Evolutionary conservation across 1,140 invertebrate species (phyloP).

Genomic region (Drosophila mauritiana): DNA sequence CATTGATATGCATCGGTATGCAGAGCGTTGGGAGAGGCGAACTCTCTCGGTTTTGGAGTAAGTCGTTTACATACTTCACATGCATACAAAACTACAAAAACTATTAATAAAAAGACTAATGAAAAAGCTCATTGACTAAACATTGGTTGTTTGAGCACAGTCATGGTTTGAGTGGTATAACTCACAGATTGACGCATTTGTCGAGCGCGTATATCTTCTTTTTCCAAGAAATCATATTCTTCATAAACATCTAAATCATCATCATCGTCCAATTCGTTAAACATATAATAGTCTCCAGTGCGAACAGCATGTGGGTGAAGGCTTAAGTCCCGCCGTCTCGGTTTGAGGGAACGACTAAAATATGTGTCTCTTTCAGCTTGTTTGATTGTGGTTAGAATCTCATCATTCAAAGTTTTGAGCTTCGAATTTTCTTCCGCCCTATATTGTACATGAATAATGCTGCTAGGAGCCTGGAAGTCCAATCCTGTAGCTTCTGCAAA

Average conservation of each 20-base stretch:
- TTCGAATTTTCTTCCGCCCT: not conserved
- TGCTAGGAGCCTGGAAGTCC: not conserved
- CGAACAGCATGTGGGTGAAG: conserved; percentile 62
- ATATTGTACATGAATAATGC: conserved; percentile 4
- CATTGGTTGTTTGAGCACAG: no score
- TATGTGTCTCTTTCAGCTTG: conserved; percentile 21
- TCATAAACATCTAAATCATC: conserved; percentile 55
- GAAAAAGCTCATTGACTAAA: no score
- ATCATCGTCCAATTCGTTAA: conserved; percentile 50
- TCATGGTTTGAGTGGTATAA: no score
- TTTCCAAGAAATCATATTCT: conserved; percentile 67
- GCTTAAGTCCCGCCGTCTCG: conserved; percentile 46
- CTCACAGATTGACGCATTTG: conserved; percentile 42
- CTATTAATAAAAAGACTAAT: no score
- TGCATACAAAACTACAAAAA: no score
- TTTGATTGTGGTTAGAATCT: not conserved
- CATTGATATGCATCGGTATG: no score
- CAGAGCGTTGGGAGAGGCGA: no score
- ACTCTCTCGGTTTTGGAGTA: no score
- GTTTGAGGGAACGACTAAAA: conserved; percentile 15
- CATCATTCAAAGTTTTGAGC: not conserved
- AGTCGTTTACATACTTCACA: no score
- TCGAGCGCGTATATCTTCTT: conserved; percentile 45
- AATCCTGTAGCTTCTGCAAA: not conserved
- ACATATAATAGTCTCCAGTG: conserved; percentile 70